Evolutionary conservation across 2,888 invertebrate species (phyloP).

Genomic region (Smittia aterrima): DNA sequence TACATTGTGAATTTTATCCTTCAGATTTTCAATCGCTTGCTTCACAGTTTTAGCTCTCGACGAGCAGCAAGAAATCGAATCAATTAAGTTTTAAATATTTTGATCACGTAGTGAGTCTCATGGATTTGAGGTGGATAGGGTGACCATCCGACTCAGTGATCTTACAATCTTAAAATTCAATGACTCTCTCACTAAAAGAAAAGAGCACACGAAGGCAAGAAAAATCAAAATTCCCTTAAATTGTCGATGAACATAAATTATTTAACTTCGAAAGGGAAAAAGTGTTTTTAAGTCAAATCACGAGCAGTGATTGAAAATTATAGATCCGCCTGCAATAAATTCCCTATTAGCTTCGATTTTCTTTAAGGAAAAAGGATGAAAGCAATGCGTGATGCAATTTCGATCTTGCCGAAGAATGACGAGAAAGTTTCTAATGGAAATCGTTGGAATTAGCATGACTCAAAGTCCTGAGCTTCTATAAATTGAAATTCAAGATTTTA

Average conservation of each 20-base stretch:
- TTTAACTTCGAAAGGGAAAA: not conserved
- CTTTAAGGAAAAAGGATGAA: not conserved
- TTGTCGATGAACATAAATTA: not conserved
- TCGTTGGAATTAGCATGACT: conserved; percentile 11
- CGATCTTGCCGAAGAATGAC: conserved; percentile 1
- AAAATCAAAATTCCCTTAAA: not conserved
- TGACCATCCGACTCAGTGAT: conserved; percentile 2
- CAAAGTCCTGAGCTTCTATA: not conserved
- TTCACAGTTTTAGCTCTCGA: not conserved
- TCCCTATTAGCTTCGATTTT: conserved; percentile 21
- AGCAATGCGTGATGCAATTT: conserved; percentile 5
- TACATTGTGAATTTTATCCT: conserved; percentile 8
- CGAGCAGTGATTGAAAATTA: conserved; percentile 41
- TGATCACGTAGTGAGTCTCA: conserved; percentile 27
- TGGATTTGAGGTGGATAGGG: not conserved
- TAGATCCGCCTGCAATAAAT: conserved; percentile 37
- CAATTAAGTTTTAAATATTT: conserved; percentile 40
- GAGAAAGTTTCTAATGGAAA: conserved; percentile 3
- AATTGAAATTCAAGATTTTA: conserved; percentile 18
- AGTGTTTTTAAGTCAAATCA: conserved; percentile 34
- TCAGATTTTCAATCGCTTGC: conserved; percentile 5
- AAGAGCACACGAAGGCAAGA: not conserved
- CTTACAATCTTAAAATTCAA: not conserved
- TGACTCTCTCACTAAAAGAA: not conserved
- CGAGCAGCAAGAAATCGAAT: conserved; percentile 5